phyloP scores from a whole-genome alignment of 2,113 vertebrate genomes.

The Prionailurus viverrinus region DNA sequence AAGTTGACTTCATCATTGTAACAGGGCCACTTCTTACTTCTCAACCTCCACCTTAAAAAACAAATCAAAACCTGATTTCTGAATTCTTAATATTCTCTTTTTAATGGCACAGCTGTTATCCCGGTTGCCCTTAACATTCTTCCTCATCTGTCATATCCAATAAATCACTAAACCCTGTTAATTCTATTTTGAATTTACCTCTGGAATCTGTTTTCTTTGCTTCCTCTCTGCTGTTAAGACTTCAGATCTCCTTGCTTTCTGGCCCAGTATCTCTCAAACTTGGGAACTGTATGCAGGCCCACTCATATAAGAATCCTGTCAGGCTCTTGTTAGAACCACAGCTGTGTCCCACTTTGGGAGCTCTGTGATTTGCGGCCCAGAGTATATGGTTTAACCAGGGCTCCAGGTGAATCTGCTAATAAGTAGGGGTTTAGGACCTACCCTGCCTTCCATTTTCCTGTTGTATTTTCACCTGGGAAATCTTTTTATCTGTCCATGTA shows the following conservation, averaged over 20 bases:
- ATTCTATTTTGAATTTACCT: neutral
- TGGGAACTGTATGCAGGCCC: neutral
- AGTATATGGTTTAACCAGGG: neutral
- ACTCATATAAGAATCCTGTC: neutral
- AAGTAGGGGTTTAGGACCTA: neutral
- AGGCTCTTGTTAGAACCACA: neutral
- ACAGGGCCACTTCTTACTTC: neutral
- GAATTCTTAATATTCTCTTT: neutral
- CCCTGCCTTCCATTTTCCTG: neutral
- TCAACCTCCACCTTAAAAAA: neutral
- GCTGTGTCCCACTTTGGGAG: neutral
- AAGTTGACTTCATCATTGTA: neutral
- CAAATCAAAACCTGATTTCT: neutral
- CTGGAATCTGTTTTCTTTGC: neutral
- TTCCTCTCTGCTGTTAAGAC: neutral
- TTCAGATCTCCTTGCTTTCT: slow-evolving; percentile 5
- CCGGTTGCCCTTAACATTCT: neutral
- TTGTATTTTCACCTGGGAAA: neutral
- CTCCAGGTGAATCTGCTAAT: slow-evolving; percentile 1
- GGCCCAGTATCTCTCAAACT: neutral
- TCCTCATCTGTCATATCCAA: neutral
- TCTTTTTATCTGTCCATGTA: neutral
- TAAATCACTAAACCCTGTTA: neutral
- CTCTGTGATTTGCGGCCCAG: neutral
- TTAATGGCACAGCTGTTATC: neutral